Evolutionary conservation across 2,797 vertebrate genomes (phyloP), one percentile per base, ranked within the genome.

Genomic region (Antennarius maculatus): DNA sequence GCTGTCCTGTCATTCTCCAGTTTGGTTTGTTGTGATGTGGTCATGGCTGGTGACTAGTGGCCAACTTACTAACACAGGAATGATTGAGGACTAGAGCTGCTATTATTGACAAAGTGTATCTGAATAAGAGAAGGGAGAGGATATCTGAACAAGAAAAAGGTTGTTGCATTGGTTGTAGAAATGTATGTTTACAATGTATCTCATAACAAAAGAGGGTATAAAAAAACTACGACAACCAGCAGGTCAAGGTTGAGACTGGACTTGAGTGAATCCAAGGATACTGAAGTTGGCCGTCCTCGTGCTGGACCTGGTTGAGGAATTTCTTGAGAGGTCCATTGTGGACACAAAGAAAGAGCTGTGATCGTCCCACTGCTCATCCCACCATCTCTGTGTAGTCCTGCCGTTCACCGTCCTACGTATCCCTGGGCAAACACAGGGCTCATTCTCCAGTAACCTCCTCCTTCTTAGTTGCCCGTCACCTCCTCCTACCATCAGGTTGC

Each of bases 321-420:
- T 80, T 82, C 63, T 55, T 47, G 17, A 79, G 64, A 71, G 61
- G 66, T 75, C 39, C 7, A 43, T 81, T 66, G 52, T 54, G 72
- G 69, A 84, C 80, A 90, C 88, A 91, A 89, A 88, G 83, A 43
- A 16, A 73, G 76, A 83, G 82, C 84, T 91, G 85, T 90, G 85
- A 89, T 84, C 86, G 10, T 87, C 88, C 91, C 88, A 90, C 84
- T 54, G 51, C 79, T 88, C 79, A 47, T 69, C 91, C 88, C 77
- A 86, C 89, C 62, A 61, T 71, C 41, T 69, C 74, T 83, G 66
- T 91, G 88, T 88, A 86, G 83, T 74, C 59, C 69, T 80, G 85
- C 90, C 88, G 85, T 66, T 74, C 7, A 15, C 66, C n/a, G 17
- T 81, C 91, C 92, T 77, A 92, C 87, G 28, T 77, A 74, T 80